Base-by-base conservation (phyloP, 2,888 invertebrate species). In the Harpalus rufipes region DNA sequence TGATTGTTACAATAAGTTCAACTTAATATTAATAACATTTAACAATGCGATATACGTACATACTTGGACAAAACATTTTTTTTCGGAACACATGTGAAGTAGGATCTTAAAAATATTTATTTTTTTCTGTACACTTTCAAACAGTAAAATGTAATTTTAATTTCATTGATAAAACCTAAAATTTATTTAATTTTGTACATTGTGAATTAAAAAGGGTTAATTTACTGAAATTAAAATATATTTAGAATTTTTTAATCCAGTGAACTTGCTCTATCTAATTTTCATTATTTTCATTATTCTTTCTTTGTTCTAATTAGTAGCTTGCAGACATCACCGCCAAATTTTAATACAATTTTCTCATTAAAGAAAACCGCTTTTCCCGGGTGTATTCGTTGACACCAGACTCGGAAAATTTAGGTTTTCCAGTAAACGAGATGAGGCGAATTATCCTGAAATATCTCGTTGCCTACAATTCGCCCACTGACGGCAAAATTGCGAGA, bases 321-420 rank as follows among this genome's bases (percentile, higher is more conserved):
- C 81, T 39, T 18, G 51, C 81, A 78, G 80, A 80, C 80, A 80
- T 58, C 76, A 0, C 61, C 18, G 44, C 59, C 51, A 76, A 83
- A 74, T 83, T 83, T 41, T 83, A 83, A 76, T 83, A 74, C 83
- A 83, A 76, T 83, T 83, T 83, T 74, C 68, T 72, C 68, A 81
- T 81, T 81, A 81, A 56, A 81, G 14, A 56, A 80, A 81, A 81
- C 81, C 72, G 58, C 68, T 21, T 44, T 72, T 81, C 56, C 21
- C 58, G 8, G 63, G 41, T 41, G 65, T 81, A 81, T 81, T 63
- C 72, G 72, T 74, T 44, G 41, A 74, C 44, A 74, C 44, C 72
- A 68, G 72, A 39, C 68, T 41, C 41, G 41, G 18, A 14, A 74
- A 74, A 74, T 74, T 68, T 68, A 68, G 68, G 68, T 32, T 68